Conservation (phyloP, 2,113 vertebrate species). For the Megaceryle maxima region DNA sequence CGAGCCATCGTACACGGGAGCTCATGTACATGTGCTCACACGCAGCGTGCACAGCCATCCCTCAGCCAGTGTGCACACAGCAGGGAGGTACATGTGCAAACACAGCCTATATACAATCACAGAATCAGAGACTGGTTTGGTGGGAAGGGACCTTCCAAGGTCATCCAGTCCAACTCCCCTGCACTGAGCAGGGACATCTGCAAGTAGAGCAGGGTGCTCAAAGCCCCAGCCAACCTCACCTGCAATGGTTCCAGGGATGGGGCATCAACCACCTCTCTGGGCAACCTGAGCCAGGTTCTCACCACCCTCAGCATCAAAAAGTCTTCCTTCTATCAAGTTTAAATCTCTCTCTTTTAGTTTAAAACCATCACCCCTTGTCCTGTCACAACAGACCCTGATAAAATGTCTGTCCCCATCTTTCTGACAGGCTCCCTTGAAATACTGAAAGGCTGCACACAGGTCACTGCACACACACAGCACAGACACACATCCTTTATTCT, state of each 20-base stretch:
- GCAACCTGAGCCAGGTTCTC: background rate
- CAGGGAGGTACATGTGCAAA: fast-evolving
- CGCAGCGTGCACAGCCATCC: fast-evolving
- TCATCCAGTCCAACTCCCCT: background rate
- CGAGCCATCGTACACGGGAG: fast-evolving
- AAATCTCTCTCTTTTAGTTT: background rate
- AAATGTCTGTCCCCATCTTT: background rate
- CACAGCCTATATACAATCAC: background rate
- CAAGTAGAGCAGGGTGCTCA: background rate
- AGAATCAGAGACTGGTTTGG: background rate
- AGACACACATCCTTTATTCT: background rate
- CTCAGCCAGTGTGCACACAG: background rate
- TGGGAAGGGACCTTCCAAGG: too few relatives aligned
- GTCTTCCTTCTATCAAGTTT: background rate
- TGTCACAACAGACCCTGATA: background rate
- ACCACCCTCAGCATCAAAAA: background rate
- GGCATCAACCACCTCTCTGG: background rate
- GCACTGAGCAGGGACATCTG: background rate
- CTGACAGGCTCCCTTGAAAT: background rate
- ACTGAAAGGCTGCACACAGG: background rate
- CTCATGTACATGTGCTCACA: fast-evolving
- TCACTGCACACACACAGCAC: background rate
- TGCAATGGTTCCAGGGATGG: background rate
- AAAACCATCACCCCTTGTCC: background rate
- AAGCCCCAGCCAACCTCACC: background rate